Percentiles rank a stretch among this genome's conserved stretches.
Evolutionary conservation across 2,797 vertebrate genomes (phyloP).

Genomic region (Lacerta viridis): DNA sequence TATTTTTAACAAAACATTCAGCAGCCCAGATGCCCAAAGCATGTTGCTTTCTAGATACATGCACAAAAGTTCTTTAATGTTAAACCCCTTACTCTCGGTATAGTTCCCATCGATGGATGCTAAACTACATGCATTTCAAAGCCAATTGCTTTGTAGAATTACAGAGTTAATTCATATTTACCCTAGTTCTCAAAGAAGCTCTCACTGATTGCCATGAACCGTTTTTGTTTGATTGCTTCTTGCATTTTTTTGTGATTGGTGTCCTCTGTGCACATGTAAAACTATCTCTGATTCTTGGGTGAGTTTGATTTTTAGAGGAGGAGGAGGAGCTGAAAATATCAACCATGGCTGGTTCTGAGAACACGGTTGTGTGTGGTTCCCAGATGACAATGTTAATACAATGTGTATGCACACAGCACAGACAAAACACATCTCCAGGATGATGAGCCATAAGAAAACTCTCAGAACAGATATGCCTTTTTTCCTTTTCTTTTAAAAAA

Average conservation of each 20-base stretch:
- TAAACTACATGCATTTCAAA: slow-evolving; percentile 14
- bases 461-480: neutral
- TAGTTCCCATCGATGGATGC: neutral
- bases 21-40: neutral
- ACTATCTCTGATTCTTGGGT: neutral
- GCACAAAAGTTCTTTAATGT: neutral
- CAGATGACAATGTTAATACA: neutral
- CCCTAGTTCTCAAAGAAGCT: neutral
- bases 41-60: neutral
- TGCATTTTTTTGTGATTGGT: neutral
- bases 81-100: neutral
- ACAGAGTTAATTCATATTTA: neutral
- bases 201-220: neutral
- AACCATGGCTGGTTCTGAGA: too few relatives aligned
- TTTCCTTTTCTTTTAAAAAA: neutral
- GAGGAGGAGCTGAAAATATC: neutral
- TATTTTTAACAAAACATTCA: neutral
- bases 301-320: neutral
- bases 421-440: neutral
- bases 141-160: neutral
- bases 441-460: neutral
- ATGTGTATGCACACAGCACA: neutral
- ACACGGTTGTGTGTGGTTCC: neutral
- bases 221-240: neutral
- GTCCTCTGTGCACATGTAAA: neutral